These are phyloP conservation scores for Uloborus diversus DNA, from an alignment of 1,140 invertebrate species.

Conservation along the genomic window DNA sequence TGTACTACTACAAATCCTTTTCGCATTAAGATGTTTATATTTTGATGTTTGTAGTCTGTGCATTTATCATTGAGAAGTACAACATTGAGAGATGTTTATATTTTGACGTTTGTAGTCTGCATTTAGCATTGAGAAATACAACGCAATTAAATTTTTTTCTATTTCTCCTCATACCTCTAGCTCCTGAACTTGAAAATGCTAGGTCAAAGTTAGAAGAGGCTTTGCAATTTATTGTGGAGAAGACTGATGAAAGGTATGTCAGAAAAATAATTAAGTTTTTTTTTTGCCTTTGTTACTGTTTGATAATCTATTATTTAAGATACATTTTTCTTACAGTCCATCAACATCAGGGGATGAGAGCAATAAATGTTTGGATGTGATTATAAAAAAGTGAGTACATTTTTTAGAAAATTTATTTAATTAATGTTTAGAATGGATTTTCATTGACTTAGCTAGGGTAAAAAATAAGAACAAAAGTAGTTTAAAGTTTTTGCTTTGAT, in stretches of 20 bases:
- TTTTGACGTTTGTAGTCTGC: not conserved
- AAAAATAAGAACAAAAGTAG: not conserved
- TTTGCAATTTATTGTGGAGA: constrained; percentile 43
- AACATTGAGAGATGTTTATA: not conserved
- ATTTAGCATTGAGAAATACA: not conserved
- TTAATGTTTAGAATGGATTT: not conserved
- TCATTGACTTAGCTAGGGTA: not conserved
- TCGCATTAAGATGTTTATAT: too few species aligned
- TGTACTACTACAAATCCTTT: too few species aligned
- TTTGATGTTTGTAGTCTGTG: not conserved
- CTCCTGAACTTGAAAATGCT: constrained; percentile 45
- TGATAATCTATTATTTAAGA: not conserved
- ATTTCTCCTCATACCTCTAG: not conserved
- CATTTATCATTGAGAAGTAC: not conserved
- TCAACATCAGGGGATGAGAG: not conserved
- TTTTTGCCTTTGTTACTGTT: not conserved
- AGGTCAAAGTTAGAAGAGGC: constrained; percentile 43
- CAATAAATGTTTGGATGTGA: not conserved
- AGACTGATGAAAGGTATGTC: constrained; percentile 45
- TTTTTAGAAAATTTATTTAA: not conserved
- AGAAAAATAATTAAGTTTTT: not conserved
- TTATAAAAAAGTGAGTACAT: not conserved
- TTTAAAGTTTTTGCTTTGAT: not conserved
- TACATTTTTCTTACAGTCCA: not conserved
- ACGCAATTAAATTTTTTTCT: not conserved